Evolutionary conservation across 2,797 vertebrate species (phyloP).

Genomic region (Avahi laniger): DNA sequence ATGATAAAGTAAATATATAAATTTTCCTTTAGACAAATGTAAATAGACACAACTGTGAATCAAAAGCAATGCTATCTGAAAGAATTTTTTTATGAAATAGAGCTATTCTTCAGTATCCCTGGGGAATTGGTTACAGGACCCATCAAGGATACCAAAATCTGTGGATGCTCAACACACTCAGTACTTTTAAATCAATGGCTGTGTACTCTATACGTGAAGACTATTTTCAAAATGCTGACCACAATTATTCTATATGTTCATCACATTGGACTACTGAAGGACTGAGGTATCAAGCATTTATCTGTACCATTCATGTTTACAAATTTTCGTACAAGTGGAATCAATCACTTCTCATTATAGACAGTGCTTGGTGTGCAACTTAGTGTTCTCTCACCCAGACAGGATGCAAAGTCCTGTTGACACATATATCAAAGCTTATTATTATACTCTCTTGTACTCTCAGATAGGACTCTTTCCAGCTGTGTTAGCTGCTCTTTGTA

Average conservation of each 20-base stretch:
- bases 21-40: not conserved
- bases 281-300: not conserved
- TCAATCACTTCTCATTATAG: not conserved
- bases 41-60: not conserved
- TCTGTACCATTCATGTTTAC: not conserved
- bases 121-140: not conserved
- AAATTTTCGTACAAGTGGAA: not conserved
- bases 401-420: not conserved
- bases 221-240: not conserved
- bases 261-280: not conserved
- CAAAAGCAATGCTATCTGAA: not conserved
- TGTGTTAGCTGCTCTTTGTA: not conserved
- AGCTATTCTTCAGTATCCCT: not conserved
- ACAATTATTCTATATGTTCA: not conserved
- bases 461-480: not conserved
- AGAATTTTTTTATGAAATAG: not conserved
- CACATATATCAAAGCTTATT: not conserved
- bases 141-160: not conserved
- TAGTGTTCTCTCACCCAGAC: not conserved
- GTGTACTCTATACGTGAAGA: not conserved
- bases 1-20: constrained; percentile 1
- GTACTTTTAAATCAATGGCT: not conserved
- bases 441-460: not conserved
- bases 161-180: not conserved
- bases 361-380: not conserved